phyloP scores from a whole-genome alignment of 1,140 invertebrate species.

The Drosophila erecta region DNA sequence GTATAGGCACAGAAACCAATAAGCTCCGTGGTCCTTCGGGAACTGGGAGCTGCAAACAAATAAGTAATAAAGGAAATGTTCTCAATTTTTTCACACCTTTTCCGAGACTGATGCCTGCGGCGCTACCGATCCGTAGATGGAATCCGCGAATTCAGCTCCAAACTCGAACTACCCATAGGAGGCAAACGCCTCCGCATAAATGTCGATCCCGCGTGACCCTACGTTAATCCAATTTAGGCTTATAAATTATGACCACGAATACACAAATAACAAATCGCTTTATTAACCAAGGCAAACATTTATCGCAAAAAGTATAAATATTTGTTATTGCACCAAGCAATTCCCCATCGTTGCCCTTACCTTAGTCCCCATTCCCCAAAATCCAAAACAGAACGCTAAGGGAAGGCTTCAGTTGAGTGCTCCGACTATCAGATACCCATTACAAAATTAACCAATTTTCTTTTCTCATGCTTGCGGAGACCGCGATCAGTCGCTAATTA shows the following conservation, averaged over 20 bases:
- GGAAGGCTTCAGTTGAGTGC: too few relatives aligned
- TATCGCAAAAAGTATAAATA: constrained; percentile 83
- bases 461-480: too few relatives aligned
- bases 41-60: constrained; percentile 21
- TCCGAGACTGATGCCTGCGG: constrained; percentile 44
- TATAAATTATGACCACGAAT: constrained; percentile 79
- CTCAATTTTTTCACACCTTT: constrained; percentile 63
- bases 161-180: constrained; percentile 4
- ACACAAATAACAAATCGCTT: constrained; percentile 79
- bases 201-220: constrained; percentile 40
- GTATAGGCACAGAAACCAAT: constrained; percentile 65
- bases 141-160: constrained; percentile 3
- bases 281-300: constrained; percentile 83
- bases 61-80: constrained; percentile 47
- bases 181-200: constrained; percentile 49
- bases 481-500: too few relatives aligned
- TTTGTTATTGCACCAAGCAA: constrained; percentile 80
- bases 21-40: constrained; percentile 28
- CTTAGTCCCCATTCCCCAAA: background rate
- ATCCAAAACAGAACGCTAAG: background rate
- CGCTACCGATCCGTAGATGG: constrained; percentile 54
- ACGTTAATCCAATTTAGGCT: constrained; percentile 78
- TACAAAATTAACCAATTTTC: too few relatives aligned
- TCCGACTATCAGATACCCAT: too few relatives aligned
- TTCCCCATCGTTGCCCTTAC: constrained; percentile 1